These are phyloP conservation scores for Epinotia brunnichana DNA, from an alignment of 2,888 invertebrate genomes.

Conservation along the genomic window DNA sequence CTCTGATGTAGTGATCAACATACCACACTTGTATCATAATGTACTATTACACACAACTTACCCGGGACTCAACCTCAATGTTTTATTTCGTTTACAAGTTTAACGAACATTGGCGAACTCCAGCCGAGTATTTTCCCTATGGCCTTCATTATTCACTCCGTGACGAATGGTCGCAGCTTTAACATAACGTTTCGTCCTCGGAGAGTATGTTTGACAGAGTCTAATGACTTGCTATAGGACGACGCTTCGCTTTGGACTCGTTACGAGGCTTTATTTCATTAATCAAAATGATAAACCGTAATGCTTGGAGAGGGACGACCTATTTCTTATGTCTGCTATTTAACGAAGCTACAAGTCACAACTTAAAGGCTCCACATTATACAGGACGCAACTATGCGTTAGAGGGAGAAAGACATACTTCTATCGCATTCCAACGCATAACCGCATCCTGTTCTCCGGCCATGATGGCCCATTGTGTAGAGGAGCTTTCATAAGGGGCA, in stretches of 20 bases:
- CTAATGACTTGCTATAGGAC: constrained; percentile 24
- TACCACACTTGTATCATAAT: too few species aligned
- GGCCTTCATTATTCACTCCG: constrained; percentile 29
- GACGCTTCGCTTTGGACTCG: background rate
- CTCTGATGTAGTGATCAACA: too few species aligned
- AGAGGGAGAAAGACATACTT: too few species aligned
- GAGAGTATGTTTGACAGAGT: constrained; percentile 20
- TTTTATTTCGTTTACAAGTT: constrained; percentile 9
- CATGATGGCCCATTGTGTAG: too few species aligned
- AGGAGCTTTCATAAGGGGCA: too few species aligned
- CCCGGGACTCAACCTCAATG: background rate
- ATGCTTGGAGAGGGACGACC: background rate
- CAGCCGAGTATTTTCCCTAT: constrained; percentile 16
- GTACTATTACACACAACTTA: too few species aligned
- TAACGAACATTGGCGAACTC: background rate
- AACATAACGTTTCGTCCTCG: constrained; percentile 7
- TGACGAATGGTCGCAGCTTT: constrained; percentile 21
- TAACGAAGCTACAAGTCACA: background rate
- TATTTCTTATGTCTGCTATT: background rate
- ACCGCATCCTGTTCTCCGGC: too few species aligned
- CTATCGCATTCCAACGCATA: too few species aligned
- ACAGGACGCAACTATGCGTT: too few species aligned
- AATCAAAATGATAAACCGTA: constrained; percentile 10
- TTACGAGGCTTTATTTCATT: background rate
- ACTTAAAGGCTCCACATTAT: too few species aligned